Evolutionary conservation across 2,888 invertebrate species (phyloP).

Genomic region (Spicauda simplicius): DNA sequence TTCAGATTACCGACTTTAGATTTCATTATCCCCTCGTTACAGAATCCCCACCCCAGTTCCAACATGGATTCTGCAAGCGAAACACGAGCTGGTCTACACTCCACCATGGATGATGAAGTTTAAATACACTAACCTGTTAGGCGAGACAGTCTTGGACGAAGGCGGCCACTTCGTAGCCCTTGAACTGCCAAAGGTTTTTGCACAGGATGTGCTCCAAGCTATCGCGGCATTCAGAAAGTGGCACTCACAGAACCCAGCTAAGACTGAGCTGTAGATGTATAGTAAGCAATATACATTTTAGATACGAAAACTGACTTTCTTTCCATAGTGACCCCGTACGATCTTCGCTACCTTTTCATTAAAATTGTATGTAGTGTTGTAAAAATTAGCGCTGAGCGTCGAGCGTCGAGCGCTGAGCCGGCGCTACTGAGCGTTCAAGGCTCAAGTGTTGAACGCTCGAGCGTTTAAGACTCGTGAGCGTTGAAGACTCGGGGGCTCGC

Average conservation of each 20-base stretch:
- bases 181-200: constrained; percentile 88
- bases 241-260: constrained; percentile 38
- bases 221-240: constrained; percentile 54
- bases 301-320: constrained; percentile 17
- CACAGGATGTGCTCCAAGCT: constrained; percentile 85
- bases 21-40: constrained; percentile 39
- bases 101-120: constrained; percentile 84
- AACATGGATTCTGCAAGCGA: constrained; percentile 66
- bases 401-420: no score
- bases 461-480: no score
- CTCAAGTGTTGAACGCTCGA: no score
- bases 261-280: constrained; percentile 35
- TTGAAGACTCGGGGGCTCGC: no score
- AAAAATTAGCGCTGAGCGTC: no score
- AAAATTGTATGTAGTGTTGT: no score
- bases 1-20: no score
- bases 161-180: constrained; percentile 95
- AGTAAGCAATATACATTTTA: not conserved
- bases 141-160: constrained; percentile 82
- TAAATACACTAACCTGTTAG: constrained; percentile 87
- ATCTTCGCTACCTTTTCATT: no score
- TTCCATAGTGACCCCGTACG: not conserved
- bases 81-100: constrained; percentile 86
- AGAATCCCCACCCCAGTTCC: constrained; percentile 87
- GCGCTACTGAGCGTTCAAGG: no score